These are phyloP conservation scores for Syrrhaptes paradoxus DNA, from an alignment of 2,113 vertebrate genomes.

Conservation along the genomic window DNA sequence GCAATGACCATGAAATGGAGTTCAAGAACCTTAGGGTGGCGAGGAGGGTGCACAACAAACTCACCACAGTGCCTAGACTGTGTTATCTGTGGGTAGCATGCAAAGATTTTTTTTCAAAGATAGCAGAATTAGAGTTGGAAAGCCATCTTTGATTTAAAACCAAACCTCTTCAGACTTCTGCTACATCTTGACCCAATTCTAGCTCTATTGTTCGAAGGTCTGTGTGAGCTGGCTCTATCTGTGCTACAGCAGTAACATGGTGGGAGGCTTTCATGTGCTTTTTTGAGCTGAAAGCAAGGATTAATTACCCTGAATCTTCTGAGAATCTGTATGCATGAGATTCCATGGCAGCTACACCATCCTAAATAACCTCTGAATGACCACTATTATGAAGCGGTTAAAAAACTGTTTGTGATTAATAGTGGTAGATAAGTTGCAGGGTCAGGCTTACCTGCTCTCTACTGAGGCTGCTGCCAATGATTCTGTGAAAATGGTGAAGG, in stretches of 20 bases:
- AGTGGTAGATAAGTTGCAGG: slow-evolving; percentile 1
- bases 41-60: too few species aligned
- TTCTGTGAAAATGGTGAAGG: slow-evolving; percentile 13
- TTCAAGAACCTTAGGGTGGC: too few species aligned
- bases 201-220: not conserved
- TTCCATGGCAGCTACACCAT: not conserved
- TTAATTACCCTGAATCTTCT: not conserved
- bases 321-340: not conserved
- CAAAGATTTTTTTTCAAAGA: not conserved
- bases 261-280: not conserved
- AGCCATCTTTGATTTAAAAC: not conserved
- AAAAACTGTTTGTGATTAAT: slow-evolving; percentile 15
- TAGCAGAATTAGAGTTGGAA: not conserved
- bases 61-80: not conserved
- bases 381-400: not conserved
- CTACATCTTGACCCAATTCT: not conserved
- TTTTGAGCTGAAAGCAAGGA: not conserved
- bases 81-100: not conserved
- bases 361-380: not conserved
- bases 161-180: not conserved
- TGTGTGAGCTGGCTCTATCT: not conserved
- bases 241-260: not conserved
- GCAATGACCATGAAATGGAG: too few species aligned
- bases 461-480: not conserved
- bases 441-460: slow-evolving; percentile 22